phyloP scores from a whole-genome alignment of 2,888 invertebrate genomes.

The Auanema sp. region DNA sequence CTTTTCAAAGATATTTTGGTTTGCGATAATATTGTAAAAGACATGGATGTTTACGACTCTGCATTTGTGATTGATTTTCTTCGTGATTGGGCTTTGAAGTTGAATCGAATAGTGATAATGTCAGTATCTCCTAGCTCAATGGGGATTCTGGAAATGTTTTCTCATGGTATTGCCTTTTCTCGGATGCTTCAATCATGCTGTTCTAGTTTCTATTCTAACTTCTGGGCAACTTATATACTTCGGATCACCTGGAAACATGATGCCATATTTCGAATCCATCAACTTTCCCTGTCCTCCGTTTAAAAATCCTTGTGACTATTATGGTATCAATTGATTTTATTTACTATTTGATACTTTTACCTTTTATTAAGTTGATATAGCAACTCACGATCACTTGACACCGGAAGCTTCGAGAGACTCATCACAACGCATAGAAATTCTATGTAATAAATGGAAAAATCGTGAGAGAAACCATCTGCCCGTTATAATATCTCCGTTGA shows the following conservation, averaged over 20 bases:
- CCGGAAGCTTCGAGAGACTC: constrained; percentile 93
- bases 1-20: constrained; percentile 74
- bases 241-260: constrained; percentile 83
- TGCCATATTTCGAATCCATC: constrained; percentile 79
- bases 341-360: constrained; percentile 4
- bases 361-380: constrained; percentile 81
- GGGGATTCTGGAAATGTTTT: constrained; percentile 90
- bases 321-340: no score
- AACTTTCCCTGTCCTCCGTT: constrained; percentile 94
- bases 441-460: constrained; percentile 76
- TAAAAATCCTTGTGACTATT: constrained; percentile 94
- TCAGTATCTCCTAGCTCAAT: constrained; percentile 91
- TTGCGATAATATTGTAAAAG: constrained; percentile 83
- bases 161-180: no score
- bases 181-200: neutral
- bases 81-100: constrained; percentile 78
- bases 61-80: constrained; percentile 91
- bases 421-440: constrained; percentile 85
- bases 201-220: constrained; percentile 77
- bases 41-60: constrained; percentile 91
- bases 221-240: constrained; percentile 89
- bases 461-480: constrained; percentile 1
- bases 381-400: constrained; percentile 87
- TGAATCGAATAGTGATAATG: constrained; percentile 81
- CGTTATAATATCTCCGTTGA: neutral